Evolutionary conservation across 2,888 invertebrate genomes (phyloP).

Genomic region (Abscondita cerata): DNA sequence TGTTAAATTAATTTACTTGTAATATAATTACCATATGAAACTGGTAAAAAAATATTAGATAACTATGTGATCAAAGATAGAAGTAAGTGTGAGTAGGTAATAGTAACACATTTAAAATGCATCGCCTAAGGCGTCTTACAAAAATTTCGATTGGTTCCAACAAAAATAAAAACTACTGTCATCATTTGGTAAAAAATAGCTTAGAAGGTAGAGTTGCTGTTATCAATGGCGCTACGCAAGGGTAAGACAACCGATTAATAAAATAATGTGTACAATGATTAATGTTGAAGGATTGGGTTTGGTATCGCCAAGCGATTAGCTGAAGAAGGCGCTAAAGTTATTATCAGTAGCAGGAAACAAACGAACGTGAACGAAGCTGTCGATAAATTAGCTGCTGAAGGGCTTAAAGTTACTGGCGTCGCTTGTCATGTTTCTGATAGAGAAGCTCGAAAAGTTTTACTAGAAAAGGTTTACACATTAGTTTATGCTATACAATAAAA

Average conservation of each 20-base stretch:
- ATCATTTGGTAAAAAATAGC: constrained; percentile 48
- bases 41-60: too few relatives aligned
- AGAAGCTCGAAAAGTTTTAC: constrained; percentile 78
- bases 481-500: too few relatives aligned
- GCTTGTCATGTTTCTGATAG: constrained; percentile 86
- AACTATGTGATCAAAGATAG: too few relatives aligned
- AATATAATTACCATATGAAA: too few relatives aligned
- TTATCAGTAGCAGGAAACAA: constrained; percentile 90
- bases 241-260: not conserved
- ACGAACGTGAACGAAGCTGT: constrained; percentile 84
- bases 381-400: constrained; percentile 69
- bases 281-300: constrained; percentile 77
- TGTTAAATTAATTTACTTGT: too few relatives aligned
- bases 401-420: constrained; percentile 76
- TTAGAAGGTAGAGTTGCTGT: constrained; percentile 47
- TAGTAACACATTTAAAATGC: too few relatives aligned
- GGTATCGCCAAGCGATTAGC: constrained; percentile 77
- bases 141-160: too few relatives aligned
- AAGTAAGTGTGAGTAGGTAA: too few relatives aligned
- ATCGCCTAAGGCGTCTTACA: too few relatives aligned
- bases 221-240: not conserved
- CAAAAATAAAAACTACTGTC: not conserved
- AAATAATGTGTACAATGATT: not conserved
- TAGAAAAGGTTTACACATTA: constrained; percentile 67
- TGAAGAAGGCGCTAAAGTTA: constrained; percentile 75